Evolutionary conservation across 2,113 vertebrate genomes (phyloP), one percentile per base, ranked within the genome.

Genomic region (Pongo abelii): DNA sequence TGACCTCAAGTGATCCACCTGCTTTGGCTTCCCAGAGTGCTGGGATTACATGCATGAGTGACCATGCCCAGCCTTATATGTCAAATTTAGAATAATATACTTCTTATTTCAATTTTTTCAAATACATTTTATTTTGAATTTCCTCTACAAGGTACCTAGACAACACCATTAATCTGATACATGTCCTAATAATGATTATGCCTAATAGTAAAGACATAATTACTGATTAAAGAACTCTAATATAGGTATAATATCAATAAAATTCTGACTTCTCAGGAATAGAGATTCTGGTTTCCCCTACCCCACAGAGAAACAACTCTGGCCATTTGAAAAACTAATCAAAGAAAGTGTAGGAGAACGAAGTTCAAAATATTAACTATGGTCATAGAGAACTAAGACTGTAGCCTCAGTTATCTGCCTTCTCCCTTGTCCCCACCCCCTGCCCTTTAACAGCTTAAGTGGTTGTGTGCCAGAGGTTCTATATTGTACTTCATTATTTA

Each of bases 361-460:
- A 48, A 80, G 8, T 43, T 75, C 27, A 59, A 50, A 50, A 64
- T 88, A 69, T n/a, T 50, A 84, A 50, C 12, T 70, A 18, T 69
- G 40, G 17, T 6, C 43, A 40, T 17, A 67, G 25, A n/a, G 43
- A 2, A 84, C 61, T 64, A 64, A 16, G 20, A 59, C 77, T 57
- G 2, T 22, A 35, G 30, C 25, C 64, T 20, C 67, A 5, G 22
- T 35, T 61, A 27, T 35, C 20, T 80, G 11, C 13, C 23, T 16
- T 1, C 23, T 3, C 11, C 22, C 30, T 6, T 30, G 25, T 20
- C 55, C 2, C 55, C 18, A 13, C 30, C 1, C 8, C 6, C 52
- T 17, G 16, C 64, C 5, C n/a, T 5, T 5, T 64, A 30, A 64
- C 27, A 25, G 3, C 43, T 43, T 50, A 27, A 32, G 46, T 35